phyloP scores from a whole-genome alignment of 2,888 invertebrate species.

The Ctenicera cuprea region DNA sequence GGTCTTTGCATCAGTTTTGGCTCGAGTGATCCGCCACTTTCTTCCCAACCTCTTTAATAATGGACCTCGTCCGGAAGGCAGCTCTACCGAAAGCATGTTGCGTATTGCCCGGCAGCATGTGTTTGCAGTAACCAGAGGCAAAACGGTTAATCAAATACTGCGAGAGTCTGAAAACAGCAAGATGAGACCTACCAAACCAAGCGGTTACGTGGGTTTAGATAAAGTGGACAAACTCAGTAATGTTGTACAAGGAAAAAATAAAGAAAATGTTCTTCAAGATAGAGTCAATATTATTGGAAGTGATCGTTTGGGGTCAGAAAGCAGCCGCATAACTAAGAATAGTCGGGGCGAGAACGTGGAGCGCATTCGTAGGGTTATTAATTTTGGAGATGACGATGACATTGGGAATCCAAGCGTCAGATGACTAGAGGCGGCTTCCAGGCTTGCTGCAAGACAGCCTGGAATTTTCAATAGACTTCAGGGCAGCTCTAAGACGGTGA shows the following conservation, averaged over 20 bases:
- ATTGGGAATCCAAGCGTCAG: conserved; percentile 52
- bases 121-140: conserved; percentile 79
- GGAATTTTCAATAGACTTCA: conserved; percentile 38
- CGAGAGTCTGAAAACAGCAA: conserved; percentile 66
- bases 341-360: conserved; percentile 60
- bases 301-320: conserved; percentile 9
- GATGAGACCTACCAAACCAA: conserved; percentile 70
- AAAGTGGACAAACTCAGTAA: conserved; percentile 66
- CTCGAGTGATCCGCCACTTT: conserved; percentile 80
- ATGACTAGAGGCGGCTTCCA: conserved; percentile 54
- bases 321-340: conserved; percentile 12
- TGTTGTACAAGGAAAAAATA: conserved; percentile 45
- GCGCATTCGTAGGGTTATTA: conserved; percentile 67
- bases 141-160: conserved; percentile 79
- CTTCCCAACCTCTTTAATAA: conserved; percentile 75
- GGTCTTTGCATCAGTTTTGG: conserved; percentile 81
- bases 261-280: conserved; percentile 54
- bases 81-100: conserved; percentile 85
- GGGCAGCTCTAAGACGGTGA: conserved; percentile 34
- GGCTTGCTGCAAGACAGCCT: conserved; percentile 30
- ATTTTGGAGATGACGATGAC: conserved; percentile 65
- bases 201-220: conserved; percentile 74
- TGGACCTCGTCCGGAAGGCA: conserved; percentile 73
- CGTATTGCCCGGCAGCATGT: conserved; percentile 81
- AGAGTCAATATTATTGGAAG: conserved; percentile 51